Percentiles rank a stretch among this genome's conserved stretches.
Evolutionary conservation across 2,888 invertebrate genomes (phyloP).

Genomic region (Coenonympha arcania): DNA sequence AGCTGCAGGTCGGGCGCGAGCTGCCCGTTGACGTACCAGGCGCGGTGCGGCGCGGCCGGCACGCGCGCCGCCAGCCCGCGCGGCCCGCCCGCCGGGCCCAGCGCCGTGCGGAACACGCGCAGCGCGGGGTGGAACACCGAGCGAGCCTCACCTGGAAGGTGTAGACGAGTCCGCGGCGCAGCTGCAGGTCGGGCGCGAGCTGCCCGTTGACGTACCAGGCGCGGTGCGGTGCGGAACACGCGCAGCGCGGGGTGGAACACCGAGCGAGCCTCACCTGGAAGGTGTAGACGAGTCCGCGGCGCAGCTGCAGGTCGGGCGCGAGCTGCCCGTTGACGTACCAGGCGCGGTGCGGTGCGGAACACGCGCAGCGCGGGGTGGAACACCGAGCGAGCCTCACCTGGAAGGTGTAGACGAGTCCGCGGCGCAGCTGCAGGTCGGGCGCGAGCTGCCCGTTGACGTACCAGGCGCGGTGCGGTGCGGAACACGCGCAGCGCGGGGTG

Average conservation of each 20-base stretch:
- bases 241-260: no score
- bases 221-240: no score
- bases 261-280: constrained; percentile 85
- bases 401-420: constrained; percentile 89
- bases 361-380: constrained; percentile 82
- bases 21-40: no score
- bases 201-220: no score
- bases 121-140: no score
- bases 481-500: constrained; percentile 84
- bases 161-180: no score
- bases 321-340: constrained; percentile 96
- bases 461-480: constrained; percentile 85
- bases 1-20: no score
- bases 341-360: constrained; percentile 83
- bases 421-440: constrained; percentile 88
- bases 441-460: constrained; percentile 92
- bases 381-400: no score
- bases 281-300: constrained; percentile 87
- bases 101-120: no score
- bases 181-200: no score
- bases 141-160: no score
- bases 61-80: constrained; percentile 86
- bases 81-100: constrained; percentile 90
- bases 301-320: constrained; percentile 89
- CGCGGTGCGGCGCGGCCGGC: constrained; percentile 71